These are phyloP conservation scores for Physocephala rufipes DNA, from an alignment of 2,888 invertebrate species.

Conservation along the genomic window DNA sequence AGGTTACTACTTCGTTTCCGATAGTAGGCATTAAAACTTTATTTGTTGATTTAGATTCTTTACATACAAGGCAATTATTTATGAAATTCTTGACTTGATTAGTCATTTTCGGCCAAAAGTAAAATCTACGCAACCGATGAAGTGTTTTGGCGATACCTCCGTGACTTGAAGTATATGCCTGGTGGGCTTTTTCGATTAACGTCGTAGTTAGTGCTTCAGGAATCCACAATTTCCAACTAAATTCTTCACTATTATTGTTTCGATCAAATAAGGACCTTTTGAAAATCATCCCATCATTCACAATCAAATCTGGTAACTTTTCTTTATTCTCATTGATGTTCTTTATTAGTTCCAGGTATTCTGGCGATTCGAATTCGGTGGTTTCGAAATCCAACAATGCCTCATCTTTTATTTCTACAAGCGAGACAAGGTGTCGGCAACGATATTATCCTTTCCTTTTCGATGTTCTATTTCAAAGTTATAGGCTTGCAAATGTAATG, in stretches of 20 bases:
- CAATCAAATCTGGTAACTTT: background rate
- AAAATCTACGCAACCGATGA: background rate
- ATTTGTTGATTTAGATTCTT: conserved; percentile 19
- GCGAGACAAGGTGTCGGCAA: background rate
- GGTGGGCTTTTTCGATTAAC: conserved; percentile 23
- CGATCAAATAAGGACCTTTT: background rate
- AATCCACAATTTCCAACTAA: conserved; percentile 15
- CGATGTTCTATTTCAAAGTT: conserved; percentile 15
- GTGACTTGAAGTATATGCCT: conserved; percentile 11
- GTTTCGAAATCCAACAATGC: background rate
- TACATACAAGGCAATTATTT: background rate
- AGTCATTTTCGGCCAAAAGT: conserved; percentile 18
- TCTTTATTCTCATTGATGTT: background rate
- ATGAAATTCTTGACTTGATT: conserved; percentile 3
- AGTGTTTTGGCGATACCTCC: conserved; percentile 38
- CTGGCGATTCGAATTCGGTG: no score
- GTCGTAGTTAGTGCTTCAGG: background rate
- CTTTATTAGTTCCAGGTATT: background rate
- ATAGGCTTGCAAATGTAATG: conserved; percentile 13
- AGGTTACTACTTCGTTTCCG: background rate
- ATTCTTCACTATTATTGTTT: background rate
- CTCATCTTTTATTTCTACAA: background rate
- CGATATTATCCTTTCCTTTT: conserved; percentile 6
- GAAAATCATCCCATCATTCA: background rate
- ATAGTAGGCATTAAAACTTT: conserved; percentile 14